Conservation (phyloP, 2,797 vertebrate species). For the Xyrichtys novacula region DNA sequence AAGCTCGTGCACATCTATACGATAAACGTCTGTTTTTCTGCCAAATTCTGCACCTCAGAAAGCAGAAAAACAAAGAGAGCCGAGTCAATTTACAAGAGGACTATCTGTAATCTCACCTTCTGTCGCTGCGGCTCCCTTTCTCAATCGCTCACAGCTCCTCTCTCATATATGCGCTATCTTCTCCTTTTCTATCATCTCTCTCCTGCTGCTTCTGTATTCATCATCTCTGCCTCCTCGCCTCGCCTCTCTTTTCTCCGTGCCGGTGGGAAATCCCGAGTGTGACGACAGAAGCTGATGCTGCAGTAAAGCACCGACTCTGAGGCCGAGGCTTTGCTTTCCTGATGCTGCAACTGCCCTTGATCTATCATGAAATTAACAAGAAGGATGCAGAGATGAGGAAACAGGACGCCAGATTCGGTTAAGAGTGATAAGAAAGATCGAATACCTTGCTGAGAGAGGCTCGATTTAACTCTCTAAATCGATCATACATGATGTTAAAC, state of each 20-base stretch:
- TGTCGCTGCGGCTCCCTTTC: slow-evolving; percentile 4
- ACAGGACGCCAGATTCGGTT: not conserved
- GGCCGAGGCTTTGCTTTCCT: slow-evolving; percentile 43
- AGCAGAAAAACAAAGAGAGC: slow-evolving; percentile 9
- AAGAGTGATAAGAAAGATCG: not conserved
- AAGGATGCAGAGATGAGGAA: slow-evolving; percentile 33
- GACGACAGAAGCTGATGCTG: slow-evolving; percentile 72
- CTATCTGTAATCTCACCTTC: slow-evolving; percentile 12
- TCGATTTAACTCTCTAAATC: not conserved
- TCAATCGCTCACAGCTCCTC: slow-evolving; percentile 2
- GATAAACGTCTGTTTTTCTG: slow-evolving; percentile 3
- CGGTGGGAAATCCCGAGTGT: slow-evolving; percentile 73
- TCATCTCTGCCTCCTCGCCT: slow-evolving; percentile 1
- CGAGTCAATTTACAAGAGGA: slow-evolving; percentile 25
- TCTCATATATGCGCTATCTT: slow-evolving; percentile 27
- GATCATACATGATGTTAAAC: not conserved
- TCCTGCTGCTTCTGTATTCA: slow-evolving; percentile 16
- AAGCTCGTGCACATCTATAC: not conserved
- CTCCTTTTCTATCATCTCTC: not conserved
- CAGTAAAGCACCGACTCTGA: slow-evolving; percentile 40
- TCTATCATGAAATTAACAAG: slow-evolving; percentile 45
- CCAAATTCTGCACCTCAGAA: slow-evolving; percentile 1
- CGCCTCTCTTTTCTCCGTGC: slow-evolving; percentile 32
- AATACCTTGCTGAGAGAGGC: not conserved
- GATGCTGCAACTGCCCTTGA: slow-evolving; percentile 34